Evolutionary conservation across 2,113 vertebrate genomes (phyloP), one percentile per base, ranked within the genome.

Genomic region (Osmerus eperlanus): DNA sequence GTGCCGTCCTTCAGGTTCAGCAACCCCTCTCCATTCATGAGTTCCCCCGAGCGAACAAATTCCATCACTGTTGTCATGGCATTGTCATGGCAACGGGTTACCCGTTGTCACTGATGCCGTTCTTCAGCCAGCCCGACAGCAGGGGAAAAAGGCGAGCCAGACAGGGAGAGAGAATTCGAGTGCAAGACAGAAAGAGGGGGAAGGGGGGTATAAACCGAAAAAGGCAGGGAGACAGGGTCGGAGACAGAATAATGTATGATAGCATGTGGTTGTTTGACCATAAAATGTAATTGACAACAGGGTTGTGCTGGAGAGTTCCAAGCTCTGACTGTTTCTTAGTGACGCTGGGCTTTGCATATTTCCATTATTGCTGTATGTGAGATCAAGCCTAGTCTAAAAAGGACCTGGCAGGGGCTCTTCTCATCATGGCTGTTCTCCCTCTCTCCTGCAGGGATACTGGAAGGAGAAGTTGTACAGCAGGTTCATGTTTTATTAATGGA

Each of bases 401-500:
- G 41, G 75, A 58, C 61, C 52, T 58, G 65, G 36, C 73, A 78
- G 51, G 18, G 16, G 32, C 28, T 21, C 13, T 65, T 28, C 15
- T 29, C 29, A 67, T 47, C 60, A 32, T 77, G 72, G 71, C 65
- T 70, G 58, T 47, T 70, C 74, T 64, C 59, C 67, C 56, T 53
- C 18, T 21, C 75, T 79, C 58, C 82, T 78, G 79, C 69, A 76
- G 79, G 78, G 71, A 79, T 79, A 72, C 74, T 70, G 74, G 75
- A 63, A 60, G 73, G 74, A 67, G 67, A 7, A 71, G 76, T 80
- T 79, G 76, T 86, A 82, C 84, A 88, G 89, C 83, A 82, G 83
- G 84, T 74, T 76, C 81, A 88, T 89, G 85, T 66, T 88, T 89
- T 86, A 90, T 88, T 88, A 67, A 90, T 88, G 84, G 67, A 65